Percentiles rank a stretch among this genome's conserved stretches.
phyloP scores from a whole-genome alignment of 2,113 vertebrate genomes.

The Dryoscopus gambensis region DNA sequence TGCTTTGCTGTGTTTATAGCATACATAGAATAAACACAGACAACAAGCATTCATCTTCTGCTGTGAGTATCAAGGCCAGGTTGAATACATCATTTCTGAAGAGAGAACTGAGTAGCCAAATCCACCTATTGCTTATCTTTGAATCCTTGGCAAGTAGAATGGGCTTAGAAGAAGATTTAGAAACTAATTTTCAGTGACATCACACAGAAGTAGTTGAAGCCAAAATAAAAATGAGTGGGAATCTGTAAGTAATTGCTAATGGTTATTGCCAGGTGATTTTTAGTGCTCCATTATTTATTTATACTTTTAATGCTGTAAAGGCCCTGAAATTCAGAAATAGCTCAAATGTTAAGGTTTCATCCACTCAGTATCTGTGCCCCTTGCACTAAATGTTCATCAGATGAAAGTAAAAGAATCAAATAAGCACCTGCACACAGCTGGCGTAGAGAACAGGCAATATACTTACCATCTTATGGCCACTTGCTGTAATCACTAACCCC shows the following conservation, averaged over 20 bases:
- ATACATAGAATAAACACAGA: not conserved
- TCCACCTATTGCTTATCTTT: not conserved
- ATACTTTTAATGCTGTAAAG: not conserved
- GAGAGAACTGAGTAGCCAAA: not conserved
- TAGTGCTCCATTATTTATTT: not conserved
- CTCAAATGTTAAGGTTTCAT: not conserved
- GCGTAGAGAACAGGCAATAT: not conserved
- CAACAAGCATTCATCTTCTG: not conserved
- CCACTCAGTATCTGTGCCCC: not conserved
- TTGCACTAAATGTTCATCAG: not conserved
- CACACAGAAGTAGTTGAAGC: not conserved
- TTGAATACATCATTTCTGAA: not conserved
- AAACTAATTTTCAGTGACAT: not conserved
- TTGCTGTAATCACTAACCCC: not conserved
- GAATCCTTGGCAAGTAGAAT: not conserved
- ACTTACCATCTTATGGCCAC: not conserved
- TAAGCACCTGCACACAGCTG: not conserved
- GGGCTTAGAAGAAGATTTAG: not conserved
- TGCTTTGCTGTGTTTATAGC: not conserved
- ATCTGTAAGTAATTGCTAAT: not conserved
- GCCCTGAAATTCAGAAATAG: not conserved
- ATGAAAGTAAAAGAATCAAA: not conserved
- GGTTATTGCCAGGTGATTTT: not conserved
- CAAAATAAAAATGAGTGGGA: not conserved
- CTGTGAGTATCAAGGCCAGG: not conserved